phyloP scores from a whole-genome alignment of 2,797 vertebrate species.

The Ispidina lecontei region DNA sequence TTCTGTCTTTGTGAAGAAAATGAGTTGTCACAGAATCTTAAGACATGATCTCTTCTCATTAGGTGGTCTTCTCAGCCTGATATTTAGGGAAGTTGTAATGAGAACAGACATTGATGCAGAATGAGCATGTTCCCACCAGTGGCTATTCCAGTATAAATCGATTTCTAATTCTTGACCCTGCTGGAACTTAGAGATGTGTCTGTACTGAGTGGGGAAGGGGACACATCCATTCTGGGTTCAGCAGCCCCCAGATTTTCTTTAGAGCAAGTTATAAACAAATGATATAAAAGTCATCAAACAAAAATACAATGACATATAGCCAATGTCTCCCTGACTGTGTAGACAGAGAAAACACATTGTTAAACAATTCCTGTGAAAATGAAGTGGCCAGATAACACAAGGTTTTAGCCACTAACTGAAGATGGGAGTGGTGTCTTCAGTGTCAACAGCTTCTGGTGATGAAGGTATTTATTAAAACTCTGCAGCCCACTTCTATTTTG shows the following conservation, averaged over 20 bases:
- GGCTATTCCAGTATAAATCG: neutral
- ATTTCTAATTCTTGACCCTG: neutral
- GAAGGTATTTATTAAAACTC: neutral
- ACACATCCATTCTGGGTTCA: neutral
- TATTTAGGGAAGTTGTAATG: neutral
- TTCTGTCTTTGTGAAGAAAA: slow-evolving; percentile 55
- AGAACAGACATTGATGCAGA: neutral
- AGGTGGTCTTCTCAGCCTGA: neutral
- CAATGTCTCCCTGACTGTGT: neutral
- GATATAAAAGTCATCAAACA: neutral
- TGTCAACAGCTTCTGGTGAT: neutral
- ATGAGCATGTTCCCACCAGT: neutral
- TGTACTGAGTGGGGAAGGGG: neutral
- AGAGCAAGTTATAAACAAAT: neutral
- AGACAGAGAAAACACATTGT: neutral
- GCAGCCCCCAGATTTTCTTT: neutral
- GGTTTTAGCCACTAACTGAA: neutral
- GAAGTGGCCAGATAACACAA: rapidly evolving
- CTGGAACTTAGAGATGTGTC: neutral
- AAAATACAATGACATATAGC: neutral
- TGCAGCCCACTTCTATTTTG: neutral
- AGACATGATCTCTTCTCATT: slow-evolving; percentile 26
- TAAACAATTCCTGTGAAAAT: neutral
- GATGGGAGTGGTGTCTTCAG: neutral
- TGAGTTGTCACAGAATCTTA: slow-evolving; percentile 20